phyloP scores from a whole-genome alignment of 1,140 invertebrate species.

The Trichonephila clavata region DNA sequence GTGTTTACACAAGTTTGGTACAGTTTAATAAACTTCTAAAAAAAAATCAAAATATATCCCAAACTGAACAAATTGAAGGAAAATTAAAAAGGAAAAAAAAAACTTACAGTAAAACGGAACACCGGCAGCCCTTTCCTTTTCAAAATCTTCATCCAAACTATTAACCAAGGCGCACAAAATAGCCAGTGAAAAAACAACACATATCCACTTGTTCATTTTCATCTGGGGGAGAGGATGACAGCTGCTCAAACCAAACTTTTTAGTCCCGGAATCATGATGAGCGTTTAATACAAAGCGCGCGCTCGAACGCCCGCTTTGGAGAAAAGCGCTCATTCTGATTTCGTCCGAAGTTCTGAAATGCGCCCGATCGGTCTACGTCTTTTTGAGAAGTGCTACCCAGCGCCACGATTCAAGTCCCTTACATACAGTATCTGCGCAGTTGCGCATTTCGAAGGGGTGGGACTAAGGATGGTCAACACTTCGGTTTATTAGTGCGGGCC shows the following conservation, averaged over 20 bases:
- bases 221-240: neutral
- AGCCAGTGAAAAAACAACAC: neutral
- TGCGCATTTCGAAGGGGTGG: slow-evolving; percentile 1
- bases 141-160: neutral
- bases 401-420: neutral
- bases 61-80: too few relatives aligned
- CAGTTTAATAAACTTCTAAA: too few relatives aligned
- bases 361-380: neutral
- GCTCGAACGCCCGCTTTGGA: neutral
- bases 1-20: too few relatives aligned
- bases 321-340: neutral
- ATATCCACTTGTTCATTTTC: neutral
- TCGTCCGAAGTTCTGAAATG: slow-evolving; percentile 4
- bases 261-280: neutral
- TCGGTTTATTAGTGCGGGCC: neutral
- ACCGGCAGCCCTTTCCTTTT: neutral
- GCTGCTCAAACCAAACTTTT: neutral
- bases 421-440: neutral
- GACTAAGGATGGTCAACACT: neutral
- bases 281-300: neutral
- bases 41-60: too few relatives aligned
- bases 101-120: neutral
- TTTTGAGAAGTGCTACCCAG: neutral
- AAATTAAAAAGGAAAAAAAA: neutral
- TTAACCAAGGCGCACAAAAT: neutral